Base-by-base conservation (phyloP, 2,113 vertebrate species). In the Galemys pyrenaicus region DNA sequence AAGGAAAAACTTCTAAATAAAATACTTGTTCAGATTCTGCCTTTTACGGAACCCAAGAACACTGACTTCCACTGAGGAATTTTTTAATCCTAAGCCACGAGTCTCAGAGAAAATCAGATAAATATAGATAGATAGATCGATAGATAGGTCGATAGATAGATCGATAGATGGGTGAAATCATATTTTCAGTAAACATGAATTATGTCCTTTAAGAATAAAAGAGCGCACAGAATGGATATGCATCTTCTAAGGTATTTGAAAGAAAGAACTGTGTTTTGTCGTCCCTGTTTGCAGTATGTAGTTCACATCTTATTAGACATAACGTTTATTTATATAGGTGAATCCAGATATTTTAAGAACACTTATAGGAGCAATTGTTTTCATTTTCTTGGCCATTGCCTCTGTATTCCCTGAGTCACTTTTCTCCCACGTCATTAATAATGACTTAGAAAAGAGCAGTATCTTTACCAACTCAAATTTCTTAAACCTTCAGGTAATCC, bases 211-310 rank as follows among this genome's bases (percentile, higher is more conserved):
- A 60, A 93, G 37, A 77, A 89, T 46, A 71, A 90, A 87, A 65
- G 3, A 46, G 86, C 44, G 81, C 19, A 44, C 17, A 60, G 49
- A 58, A 86, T 6, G 1, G 9, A 26, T 41, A 74, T 9, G 12
- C 6, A 90, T n/a, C 41, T 80, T 93, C 65, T 49, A 92, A 80
- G 24, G 49, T 71, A 67, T 74, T 73, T 91, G 56, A 89, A 83
- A 86, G 35, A 28, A 54, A 82, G 30, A 84, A 6, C 85, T 68
- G 15, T 11, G 5, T 3, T 51, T 71, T 54, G 20, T 82, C 75
- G 75, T 32, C 41, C 19, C 19, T 81, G 51, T 28, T 65, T 11
- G 35, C 32, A 82, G 22, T 79, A 54, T 71, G 70, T 19, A 60
- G 39, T 10, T 78, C 39, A 77, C 22, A 32, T 60, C 26, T 77